phyloP scores from a whole-genome alignment of 1,140 invertebrate genomes.

The Aphaenogaster ashmeadi region DNA sequence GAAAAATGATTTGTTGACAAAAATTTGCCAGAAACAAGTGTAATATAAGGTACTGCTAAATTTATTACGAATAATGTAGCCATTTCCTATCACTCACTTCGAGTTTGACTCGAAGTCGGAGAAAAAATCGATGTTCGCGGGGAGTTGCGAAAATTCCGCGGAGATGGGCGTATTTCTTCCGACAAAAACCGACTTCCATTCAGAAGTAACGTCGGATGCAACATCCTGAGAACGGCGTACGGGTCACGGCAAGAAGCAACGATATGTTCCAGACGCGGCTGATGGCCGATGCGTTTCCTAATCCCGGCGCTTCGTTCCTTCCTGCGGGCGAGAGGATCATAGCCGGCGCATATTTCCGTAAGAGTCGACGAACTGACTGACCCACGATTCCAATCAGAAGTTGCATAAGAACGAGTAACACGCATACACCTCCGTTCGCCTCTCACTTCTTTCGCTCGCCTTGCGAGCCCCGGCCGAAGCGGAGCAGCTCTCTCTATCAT shows the following conservation, averaged over 20 bases:
- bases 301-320: constrained; percentile 56
- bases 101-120: neutral
- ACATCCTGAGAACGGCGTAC: constrained; percentile 43
- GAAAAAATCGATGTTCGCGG: constrained; percentile 16
- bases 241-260: neutral
- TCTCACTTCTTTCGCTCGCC: constrained; percentile 69
- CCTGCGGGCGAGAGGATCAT: constrained; percentile 58
- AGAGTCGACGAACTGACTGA: constrained; percentile 67
- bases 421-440: constrained; percentile 57
- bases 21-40: neutral
- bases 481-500: constrained; percentile 20
- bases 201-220: constrained; percentile 31
- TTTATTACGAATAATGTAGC: constrained; percentile 5
- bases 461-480: constrained; percentile 30
- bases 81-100: neutral
- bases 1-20: neutral
- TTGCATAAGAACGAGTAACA: constrained; percentile 69
- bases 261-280: constrained; percentile 19
- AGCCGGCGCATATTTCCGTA: constrained; percentile 40
- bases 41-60: neutral
- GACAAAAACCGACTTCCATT: constrained; percentile 1
- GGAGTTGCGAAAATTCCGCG: constrained; percentile 44
- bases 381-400: constrained; percentile 68
- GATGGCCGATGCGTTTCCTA: constrained; percentile 40
- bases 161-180: neutral